phyloP scores from a whole-genome alignment of 1,140 invertebrate species.

The Drosophila lowei region DNA sequence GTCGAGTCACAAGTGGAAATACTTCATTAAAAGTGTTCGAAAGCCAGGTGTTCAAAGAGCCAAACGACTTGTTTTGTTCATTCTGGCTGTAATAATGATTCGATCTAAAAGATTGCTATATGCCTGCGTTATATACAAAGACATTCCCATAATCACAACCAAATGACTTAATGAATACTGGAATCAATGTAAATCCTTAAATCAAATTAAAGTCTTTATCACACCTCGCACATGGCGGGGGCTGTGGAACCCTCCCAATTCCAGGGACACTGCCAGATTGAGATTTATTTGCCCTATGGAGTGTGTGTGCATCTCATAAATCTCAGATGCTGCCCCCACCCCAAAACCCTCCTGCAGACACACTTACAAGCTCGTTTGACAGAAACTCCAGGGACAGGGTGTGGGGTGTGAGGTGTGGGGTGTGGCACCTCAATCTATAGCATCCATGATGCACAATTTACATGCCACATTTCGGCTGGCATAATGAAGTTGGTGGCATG shows the following conservation, averaged over 20 bases:
- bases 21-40: no score
- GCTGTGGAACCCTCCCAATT: neutral
- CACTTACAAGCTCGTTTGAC: slow-evolving; percentile 51
- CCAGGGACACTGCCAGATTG: slow-evolving; percentile 24
- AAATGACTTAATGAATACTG: neutral
- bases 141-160: no score
- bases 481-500: slow-evolving; percentile 58
- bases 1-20: no score
- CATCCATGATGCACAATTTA: slow-evolving; percentile 40
- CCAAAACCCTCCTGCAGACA: neutral
- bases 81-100: no score
- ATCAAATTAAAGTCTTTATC: slow-evolving; percentile 37
- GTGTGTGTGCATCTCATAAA: slow-evolving; percentile 41
- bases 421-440: slow-evolving; percentile 39
- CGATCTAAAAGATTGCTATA: no score
- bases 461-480: slow-evolving; percentile 30
- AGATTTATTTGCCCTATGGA: slow-evolving; percentile 48
- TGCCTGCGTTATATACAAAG: no score
- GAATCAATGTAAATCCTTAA: slow-evolving; percentile 1
- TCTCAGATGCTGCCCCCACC: slow-evolving; percentile 12
- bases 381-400: slow-evolving; percentile 5
- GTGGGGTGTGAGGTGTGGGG: neutral
- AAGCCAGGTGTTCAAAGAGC: no score
- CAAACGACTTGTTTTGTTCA: no score
- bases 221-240: neutral